Conservation (phyloP, 2,888 invertebrate species). For the Amphipyra tragopoginis region DNA sequence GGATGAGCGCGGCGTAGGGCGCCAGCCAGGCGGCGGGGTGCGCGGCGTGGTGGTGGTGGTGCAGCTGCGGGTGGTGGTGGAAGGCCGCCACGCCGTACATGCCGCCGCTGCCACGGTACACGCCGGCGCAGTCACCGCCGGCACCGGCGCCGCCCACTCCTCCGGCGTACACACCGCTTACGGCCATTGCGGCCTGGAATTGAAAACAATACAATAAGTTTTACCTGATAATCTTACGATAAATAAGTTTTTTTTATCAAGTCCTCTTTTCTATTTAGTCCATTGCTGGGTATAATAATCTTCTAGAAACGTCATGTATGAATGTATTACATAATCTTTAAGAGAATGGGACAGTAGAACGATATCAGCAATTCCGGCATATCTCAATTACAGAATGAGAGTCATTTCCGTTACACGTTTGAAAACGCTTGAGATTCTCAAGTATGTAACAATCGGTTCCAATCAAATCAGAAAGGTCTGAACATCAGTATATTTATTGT, state of each 20-base stretch:
- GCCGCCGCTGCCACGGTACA: constrained; percentile 84
- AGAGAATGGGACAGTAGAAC: no score
- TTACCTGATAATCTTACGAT: background rate
- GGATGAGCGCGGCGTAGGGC: constrained; percentile 84
- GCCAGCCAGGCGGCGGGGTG: constrained; percentile 85
- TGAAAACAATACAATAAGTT: background rate
- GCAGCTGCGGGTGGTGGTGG: constrained; percentile 84
- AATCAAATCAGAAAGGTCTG: background rate
- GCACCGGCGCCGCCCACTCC: constrained; percentile 77
- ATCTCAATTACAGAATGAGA: no score
- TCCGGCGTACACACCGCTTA: constrained; percentile 83
- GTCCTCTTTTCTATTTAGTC: no score
- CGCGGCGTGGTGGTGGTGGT: constrained; percentile 83
- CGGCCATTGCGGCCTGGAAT: constrained; percentile 82
- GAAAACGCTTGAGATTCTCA: no score
- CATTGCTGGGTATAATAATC: no score
- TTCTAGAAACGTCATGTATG: no score
- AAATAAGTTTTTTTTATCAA: no score
- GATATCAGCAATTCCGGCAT: no score
- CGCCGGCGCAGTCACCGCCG: constrained; percentile 81
- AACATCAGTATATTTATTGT: constrained; percentile 2
- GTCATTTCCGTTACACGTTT: no score
- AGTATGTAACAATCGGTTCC: background rate
- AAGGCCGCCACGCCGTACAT: constrained; percentile 85
- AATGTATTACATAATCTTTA: no score